Evolutionary conservation across 2,797 vertebrate genomes (phyloP).

Genomic region (Bradypodion ventrale): DNA sequence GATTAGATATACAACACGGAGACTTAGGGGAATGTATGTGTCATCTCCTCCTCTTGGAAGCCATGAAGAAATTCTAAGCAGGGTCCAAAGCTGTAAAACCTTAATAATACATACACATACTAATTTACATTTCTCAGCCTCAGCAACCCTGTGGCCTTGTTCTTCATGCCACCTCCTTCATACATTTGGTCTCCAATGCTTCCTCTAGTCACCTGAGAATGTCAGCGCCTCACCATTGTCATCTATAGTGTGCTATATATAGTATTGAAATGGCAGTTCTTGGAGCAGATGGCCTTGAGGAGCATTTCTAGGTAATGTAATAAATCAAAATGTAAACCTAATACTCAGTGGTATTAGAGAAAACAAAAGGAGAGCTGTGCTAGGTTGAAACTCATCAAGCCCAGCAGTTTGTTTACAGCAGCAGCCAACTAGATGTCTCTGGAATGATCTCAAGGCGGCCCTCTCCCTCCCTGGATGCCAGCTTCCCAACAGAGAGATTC

Average conservation of each 20-base stretch:
- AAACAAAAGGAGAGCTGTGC: conserved; percentile 6
- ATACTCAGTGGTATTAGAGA: background rate
- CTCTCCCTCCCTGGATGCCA: background rate
- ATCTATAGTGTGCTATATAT: background rate
- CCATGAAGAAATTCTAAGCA: too few species aligned
- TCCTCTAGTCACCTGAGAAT: background rate
- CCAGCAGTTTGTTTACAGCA: background rate
- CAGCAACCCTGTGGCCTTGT: background rate
- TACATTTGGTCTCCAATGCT: background rate
- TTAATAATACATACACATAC: too few species aligned
- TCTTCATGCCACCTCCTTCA: background rate
- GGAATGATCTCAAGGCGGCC: background rate
- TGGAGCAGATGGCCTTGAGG: conserved; percentile 5
- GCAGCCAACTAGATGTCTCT: background rate
- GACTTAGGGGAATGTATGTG: too few species aligned
- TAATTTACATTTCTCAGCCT: background rate
- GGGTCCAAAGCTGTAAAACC: too few species aligned
- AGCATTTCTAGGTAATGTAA: conserved; percentile 19
- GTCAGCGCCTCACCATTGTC: conserved; percentile 2
- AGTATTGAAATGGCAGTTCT: background rate
- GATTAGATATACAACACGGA: background rate
- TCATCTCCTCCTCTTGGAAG: too few species aligned
- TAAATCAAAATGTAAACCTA: background rate
- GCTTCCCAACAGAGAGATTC: background rate
- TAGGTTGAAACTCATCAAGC: background rate